Conservation (phyloP, 2,888 invertebrate species). For the Leptinotarsa tumamoca region DNA sequence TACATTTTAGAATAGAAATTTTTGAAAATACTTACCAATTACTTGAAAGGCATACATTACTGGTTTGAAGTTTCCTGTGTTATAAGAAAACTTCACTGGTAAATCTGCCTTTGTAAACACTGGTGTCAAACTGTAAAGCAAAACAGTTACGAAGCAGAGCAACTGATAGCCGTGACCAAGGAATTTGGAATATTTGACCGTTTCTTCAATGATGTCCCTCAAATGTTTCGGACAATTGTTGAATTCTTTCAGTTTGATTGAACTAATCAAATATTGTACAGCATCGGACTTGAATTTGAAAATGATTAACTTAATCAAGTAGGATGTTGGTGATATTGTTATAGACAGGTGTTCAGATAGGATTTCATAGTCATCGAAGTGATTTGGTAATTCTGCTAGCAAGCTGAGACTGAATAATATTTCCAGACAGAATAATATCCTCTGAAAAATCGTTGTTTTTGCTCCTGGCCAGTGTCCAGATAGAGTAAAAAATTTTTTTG, state of each 20-base stretch:
- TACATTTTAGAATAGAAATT: background rate
- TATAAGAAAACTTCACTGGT: constrained; percentile 35
- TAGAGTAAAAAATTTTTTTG: constrained; percentile 3
- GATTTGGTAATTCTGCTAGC: constrained; percentile 19
- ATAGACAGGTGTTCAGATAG: constrained; percentile 26
- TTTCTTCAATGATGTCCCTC: background rate
- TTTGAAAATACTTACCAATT: background rate
- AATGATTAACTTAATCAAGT: constrained; percentile 25
- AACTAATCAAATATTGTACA: background rate
- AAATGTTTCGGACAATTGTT: constrained; percentile 22
- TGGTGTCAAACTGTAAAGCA: constrained; percentile 26
- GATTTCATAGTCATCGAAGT: constrained; percentile 23
- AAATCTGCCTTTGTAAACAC: constrained; percentile 13
- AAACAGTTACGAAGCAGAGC: constrained; percentile 15
- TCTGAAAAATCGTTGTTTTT: background rate
- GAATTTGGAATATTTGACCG: constrained; percentile 5
- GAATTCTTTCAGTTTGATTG: constrained; percentile 23
- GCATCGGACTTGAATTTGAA: constrained; percentile 8
- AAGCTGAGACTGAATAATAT: constrained; percentile 12
- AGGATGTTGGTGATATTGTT: constrained; percentile 28
- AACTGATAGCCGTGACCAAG: constrained; percentile 25
- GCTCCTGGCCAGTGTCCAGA: constrained; percentile 32
- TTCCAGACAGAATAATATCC: background rate
- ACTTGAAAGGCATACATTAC: constrained; percentile 27
- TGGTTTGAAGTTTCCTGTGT: constrained; percentile 27